These are phyloP conservation scores for Seriola quinqueradiata DNA, from an alignment of 2,113 vertebrate species.

Conservation along the genomic window DNA sequence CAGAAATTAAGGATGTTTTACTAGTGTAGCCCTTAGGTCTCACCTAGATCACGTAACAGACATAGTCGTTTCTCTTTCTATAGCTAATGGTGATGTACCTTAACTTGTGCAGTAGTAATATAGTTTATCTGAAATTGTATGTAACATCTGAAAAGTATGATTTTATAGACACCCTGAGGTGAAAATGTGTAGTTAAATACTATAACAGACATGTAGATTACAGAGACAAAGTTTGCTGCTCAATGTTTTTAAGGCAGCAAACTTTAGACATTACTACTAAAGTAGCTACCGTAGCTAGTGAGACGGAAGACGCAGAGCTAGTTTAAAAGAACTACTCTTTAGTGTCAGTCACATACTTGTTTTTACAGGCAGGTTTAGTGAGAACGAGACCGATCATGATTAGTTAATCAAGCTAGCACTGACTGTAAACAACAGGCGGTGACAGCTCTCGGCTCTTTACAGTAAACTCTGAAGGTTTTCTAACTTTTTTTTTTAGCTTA, in stretches of 20 bases:
- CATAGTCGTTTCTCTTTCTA: no score
- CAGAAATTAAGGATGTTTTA: no score
- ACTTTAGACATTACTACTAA: neutral
- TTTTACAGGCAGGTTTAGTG: neutral
- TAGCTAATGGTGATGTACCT: no score
- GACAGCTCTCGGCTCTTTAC: neutral
- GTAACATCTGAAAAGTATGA: no score
- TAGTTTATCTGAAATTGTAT: no score
- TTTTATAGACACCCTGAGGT: no score
- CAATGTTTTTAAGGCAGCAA: neutral
- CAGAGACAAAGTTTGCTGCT: no score
- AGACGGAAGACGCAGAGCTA: neutral
- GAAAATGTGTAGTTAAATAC: no score
- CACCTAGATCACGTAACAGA: no score
- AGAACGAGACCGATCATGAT: neutral
- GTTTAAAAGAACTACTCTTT: neutral
- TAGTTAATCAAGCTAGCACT: slow-evolving; percentile 18
- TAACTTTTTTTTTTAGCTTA: neutral
- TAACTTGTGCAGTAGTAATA: no score
- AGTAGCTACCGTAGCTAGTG: neutral
- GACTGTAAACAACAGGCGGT: slow-evolving; percentile 18
- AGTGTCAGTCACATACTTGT: neutral
- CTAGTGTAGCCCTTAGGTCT: no score
- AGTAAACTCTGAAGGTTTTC: neutral
- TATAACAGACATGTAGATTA: no score